These are phyloP conservation scores for Agonum fuliginosum DNA, from an alignment of 2,888 invertebrate genomes.

Conservation along the genomic window DNA sequence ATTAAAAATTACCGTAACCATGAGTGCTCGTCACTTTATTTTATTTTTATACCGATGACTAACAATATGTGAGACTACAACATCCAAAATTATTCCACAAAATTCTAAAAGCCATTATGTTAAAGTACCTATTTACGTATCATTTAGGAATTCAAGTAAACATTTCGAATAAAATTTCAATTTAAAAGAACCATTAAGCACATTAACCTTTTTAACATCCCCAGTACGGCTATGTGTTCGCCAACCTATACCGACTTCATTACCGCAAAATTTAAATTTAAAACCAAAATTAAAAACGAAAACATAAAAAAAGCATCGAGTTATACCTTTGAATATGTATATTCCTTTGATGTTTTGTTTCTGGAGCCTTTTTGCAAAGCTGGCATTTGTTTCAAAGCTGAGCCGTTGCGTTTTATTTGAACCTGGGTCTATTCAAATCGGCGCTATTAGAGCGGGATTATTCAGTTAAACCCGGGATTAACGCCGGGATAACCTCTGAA, in stretches of 20 bases:
- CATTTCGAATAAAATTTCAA: constrained; percentile 1
- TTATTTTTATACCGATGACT: no score
- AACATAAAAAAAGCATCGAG: neutral
- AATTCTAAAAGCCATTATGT: no score
- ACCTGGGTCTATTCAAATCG: constrained; percentile 39
- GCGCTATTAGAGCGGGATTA: constrained; percentile 39
- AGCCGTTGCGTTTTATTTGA: constrained; percentile 7
- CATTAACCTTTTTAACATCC: neutral
- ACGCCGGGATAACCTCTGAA: constrained; percentile 34
- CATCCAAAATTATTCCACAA: neutral
- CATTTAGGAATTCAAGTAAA: no score
- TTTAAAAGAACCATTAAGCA: neutral
- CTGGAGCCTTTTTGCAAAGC: neutral
- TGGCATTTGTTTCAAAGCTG: constrained; percentile 2
- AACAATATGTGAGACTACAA: no score
- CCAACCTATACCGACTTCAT: constrained; percentile 9
- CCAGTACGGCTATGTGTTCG: neutral
- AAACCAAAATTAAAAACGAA: constrained; percentile 23
- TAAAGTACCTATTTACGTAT: no score
- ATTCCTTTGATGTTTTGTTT: constrained; percentile 26
- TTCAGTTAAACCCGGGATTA: constrained; percentile 38
- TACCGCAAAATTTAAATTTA: constrained; percentile 22
- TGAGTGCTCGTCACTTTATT: no score
- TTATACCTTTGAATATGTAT: constrained; percentile 19
- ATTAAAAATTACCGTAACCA: no score